These are phyloP conservation scores for Bactericera cockerelli DNA, from an alignment of 1,140 invertebrate species.

Conservation along the genomic window DNA sequence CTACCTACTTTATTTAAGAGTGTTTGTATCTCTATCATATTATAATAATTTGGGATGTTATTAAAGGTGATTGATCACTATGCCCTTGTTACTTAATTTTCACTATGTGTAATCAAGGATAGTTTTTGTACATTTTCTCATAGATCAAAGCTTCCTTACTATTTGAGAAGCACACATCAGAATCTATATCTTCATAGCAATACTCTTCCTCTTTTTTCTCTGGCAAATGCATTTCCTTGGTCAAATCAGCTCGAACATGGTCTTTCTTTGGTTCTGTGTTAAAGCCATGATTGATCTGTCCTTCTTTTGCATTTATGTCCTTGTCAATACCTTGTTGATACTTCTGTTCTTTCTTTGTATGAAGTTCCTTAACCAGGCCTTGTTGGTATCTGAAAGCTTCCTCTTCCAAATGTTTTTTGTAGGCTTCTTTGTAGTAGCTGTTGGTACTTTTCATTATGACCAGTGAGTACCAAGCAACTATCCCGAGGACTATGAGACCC, in stretches of 20 bases:
- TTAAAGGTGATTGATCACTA: no score
- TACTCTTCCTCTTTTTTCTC: background rate
- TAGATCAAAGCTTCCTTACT: background rate
- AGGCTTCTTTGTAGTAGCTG: conserved; percentile 3
- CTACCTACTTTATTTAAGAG: no score
- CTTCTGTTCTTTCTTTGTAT: no score
- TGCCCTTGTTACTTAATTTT: no score
- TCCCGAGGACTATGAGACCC: background rate
- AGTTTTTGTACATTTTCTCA: no score
- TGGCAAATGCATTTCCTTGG: background rate
- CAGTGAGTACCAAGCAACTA: background rate
- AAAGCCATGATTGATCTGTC: no score
- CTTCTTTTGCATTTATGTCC: no score
- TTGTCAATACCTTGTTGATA: background rate
- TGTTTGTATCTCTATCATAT: no score
- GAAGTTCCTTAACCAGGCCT: background rate
- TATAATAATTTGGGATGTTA: no score
- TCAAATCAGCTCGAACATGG: background rate
- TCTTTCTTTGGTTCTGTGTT: background rate
- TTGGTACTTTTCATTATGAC: conserved; percentile 5
- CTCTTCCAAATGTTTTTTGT: conserved; percentile 5
- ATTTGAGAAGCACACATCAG: background rate
- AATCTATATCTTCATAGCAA: background rate
- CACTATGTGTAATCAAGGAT: no score
- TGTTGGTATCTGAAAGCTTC: background rate